Percentiles rank a stretch among this genome's conserved stretches.
Evolutionary conservation across 2,113 vertebrate species (phyloP).

Genomic region (Brachypteracias leptosomus): DNA sequence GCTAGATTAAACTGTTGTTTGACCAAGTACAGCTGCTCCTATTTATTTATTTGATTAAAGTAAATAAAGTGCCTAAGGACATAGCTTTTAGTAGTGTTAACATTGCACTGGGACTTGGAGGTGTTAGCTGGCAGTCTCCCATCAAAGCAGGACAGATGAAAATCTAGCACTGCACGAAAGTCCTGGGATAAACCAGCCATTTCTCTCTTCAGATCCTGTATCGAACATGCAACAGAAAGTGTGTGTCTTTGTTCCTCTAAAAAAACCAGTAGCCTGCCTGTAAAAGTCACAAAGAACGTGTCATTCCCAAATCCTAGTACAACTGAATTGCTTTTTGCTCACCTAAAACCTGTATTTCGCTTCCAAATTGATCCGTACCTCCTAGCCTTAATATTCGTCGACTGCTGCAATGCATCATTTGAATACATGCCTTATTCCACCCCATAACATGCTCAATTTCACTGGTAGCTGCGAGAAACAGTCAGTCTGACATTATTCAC

Average conservation of each 20-base stretch:
- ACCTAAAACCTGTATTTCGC: background rate
- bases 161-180: background rate
- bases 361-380: background rate
- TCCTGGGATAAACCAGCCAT: background rate
- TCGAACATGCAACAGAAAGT: background rate
- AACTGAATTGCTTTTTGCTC: background rate
- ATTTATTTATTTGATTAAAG: background rate
- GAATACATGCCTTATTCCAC: conserved; percentile 6
- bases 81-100: background rate
- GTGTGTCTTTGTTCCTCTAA: background rate
- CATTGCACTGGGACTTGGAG: background rate
- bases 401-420: background rate
- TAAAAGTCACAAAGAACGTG: background rate
- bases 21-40: background rate
- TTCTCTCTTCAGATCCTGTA: background rate
- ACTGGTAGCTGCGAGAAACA: conserved; percentile 20
- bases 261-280: background rate
- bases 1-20: background rate
- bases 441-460: background rate
- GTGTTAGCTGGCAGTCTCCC: background rate
- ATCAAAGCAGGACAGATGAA: background rate
- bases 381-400: background rate
- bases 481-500: background rate
- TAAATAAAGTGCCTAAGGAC: background rate
- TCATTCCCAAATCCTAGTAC: background rate